Base-by-base conservation (phyloP, 2,797 vertebrate species). In the Rhodeus uyekii region DNA sequence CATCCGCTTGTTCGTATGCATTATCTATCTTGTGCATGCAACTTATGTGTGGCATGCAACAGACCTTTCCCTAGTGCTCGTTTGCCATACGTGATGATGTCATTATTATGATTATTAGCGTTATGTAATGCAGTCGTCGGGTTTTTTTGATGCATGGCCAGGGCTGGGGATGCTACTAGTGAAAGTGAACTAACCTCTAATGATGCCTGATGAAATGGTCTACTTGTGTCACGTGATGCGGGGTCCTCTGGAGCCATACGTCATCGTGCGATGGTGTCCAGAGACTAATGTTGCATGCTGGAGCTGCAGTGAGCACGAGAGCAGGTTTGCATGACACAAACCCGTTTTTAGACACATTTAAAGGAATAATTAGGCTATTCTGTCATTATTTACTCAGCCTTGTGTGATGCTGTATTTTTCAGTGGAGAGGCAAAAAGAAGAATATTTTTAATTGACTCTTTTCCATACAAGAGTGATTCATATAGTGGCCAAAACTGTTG, bases 181-280 rank as follows among this genome's bases (percentile, higher is more conserved):
- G 60, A 64, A 79, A 80, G 55, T 84, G 80, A 78, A 86, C 76
- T 84, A 83, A 87, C 83, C 86, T 87, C 80, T 80, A 83, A 84
- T 60, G 80, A 82, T 76, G 86, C 80, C 76, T 82, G 86, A 84
- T 87, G 80, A 84, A 84, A 86, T 80, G 83, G 78, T 84, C 76
- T 81, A 39, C 85, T 79, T 60, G 80, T 32, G 83, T 84, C 85
- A 86, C 85, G 85, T 86, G 85, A 38, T 61, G 63, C 12, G 82
- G 76, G 80, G 77, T 80, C 80, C 86, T 84, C 63, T 76, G 58
- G 80, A 53, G 80, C 64, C 71, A 42, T 77, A 84, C 83, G 83
- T 87, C 83, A 87, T 82, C 78, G 53, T 36, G 24, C 67, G 53
- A 76, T 76, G 81, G 80, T 78, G 80, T 29, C 55, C 48, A n/a